Conservation (phyloP, 2,888 invertebrate species). For the Serrognathus titanus region DNA sequence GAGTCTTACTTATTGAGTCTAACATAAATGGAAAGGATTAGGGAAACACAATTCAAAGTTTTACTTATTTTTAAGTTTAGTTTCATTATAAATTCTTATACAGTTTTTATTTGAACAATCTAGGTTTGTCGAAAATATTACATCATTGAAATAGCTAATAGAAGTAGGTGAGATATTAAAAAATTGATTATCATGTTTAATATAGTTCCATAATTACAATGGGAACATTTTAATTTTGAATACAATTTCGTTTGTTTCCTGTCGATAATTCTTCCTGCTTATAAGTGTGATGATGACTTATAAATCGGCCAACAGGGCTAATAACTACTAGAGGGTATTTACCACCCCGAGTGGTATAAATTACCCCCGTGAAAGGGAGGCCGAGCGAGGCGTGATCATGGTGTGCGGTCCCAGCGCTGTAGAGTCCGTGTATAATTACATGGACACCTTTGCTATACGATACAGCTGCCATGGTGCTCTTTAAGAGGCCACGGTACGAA, state of each 20-base stretch:
- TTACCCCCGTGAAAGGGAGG: slow-evolving; percentile 45
- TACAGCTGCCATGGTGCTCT: slow-evolving; percentile 44
- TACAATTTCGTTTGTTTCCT: slow-evolving; percentile 4
- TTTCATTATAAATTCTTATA: no score
- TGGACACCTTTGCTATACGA: slow-evolving; percentile 44
- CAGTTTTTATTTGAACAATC: no score
- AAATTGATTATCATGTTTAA: no score
- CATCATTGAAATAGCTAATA: no score
- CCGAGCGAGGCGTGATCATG: slow-evolving; percentile 46
- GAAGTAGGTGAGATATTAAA: no score
- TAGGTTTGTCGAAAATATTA: no score
- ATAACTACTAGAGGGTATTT: slow-evolving; percentile 26
- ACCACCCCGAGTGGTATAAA: slow-evolving; percentile 37
- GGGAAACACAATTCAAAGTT: no score
- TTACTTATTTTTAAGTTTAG: no score
- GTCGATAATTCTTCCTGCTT: slow-evolving; percentile 13
- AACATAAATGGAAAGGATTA: no score
- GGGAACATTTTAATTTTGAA: no score
- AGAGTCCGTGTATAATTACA: slow-evolving; percentile 46
- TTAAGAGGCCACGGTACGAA: slow-evolving; percentile 2
- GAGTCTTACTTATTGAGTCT: no score
- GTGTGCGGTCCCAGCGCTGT: slow-evolving; percentile 43
- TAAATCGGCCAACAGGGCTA: slow-evolving; percentile 28
- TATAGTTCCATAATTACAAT: no score
- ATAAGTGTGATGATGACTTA: slow-evolving; percentile 30